phyloP scores from a whole-genome alignment of 2,797 vertebrate genomes.

The Pangasius djambal region DNA sequence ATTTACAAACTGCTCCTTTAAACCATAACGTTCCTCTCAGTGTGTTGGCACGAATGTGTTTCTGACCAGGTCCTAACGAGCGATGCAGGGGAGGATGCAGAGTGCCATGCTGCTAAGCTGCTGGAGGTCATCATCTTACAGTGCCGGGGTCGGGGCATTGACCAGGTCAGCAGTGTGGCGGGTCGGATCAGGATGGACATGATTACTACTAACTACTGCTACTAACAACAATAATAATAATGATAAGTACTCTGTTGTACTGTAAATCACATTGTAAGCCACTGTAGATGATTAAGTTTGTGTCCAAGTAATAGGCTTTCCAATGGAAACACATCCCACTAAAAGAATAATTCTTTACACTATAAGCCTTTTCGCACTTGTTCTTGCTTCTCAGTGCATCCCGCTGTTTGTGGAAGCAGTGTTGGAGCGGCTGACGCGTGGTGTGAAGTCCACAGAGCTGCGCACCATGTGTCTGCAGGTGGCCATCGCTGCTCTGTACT shows the following conservation, averaged over 20 bases:
- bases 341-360: neutral
- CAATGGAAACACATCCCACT: neutral
- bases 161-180: conserved; percentile 81
- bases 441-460: conserved; percentile 93
- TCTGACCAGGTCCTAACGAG: conserved; percentile 85
- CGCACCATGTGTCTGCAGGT: conserved; percentile 98
- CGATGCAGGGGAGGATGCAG: conserved; percentile 91
- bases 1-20: neutral
- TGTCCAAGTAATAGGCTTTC: neutral
- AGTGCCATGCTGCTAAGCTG: conserved; percentile 95
- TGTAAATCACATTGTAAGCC: neutral
- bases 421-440: conserved; percentile 90
- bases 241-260: neutral
- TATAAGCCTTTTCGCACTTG: neutral
- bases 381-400: conserved; percentile 79
- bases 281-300: neutral
- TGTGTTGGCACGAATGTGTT: neutral
- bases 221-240: neutral
- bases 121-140: conserved; percentile 96
- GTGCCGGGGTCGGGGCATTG: conserved; percentile 91
- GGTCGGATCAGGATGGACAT: neutral
- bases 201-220: neutral
- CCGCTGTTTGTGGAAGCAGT: conserved; percentile 94
- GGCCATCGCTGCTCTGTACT: conserved; percentile 92
- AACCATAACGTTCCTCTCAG: neutral